phyloP scores from a whole-genome alignment of 1,140 invertebrate genomes.

The Drosophila littoralis region DNA sequence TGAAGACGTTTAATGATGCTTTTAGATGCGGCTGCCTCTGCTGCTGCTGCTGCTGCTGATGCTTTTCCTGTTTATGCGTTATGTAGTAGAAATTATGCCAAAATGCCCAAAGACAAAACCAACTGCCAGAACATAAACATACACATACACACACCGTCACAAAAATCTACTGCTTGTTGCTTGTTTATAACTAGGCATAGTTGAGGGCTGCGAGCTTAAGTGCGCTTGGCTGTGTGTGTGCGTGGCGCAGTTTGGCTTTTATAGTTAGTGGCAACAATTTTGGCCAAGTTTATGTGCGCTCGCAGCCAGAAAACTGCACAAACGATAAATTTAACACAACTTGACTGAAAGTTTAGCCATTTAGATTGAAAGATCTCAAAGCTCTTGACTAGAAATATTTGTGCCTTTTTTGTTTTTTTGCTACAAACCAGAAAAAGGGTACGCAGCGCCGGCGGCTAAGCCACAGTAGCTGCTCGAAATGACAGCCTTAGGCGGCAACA shows the following conservation, averaged over 20 bases:
- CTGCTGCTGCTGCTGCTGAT: background rate
- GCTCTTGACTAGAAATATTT: conserved; percentile 32
- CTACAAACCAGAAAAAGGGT: conserved; percentile 23
- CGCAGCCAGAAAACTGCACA: conserved; percentile 45
- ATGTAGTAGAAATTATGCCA: conserved; percentile 75
- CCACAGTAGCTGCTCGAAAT: conserved; percentile 9
- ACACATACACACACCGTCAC: conserved; percentile 12
- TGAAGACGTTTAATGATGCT: conserved; percentile 4
- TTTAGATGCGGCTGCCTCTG: conserved; percentile 7
- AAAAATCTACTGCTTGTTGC: conserved; percentile 46
- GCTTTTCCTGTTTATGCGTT: conserved; percentile 24
- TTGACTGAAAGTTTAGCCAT: conserved; percentile 66
- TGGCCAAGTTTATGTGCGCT: conserved; percentile 62
- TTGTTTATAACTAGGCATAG: conserved; percentile 54
- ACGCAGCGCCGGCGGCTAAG: conserved; percentile 35
- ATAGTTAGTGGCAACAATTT: conserved; percentile 62
- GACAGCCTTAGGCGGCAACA: conserved; percentile 11
- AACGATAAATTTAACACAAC: conserved; percentile 65
- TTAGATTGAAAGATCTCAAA: conserved; percentile 67
- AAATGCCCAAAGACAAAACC: conserved; percentile 41
- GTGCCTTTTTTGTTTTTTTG: conserved; percentile 10
- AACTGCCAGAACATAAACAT: conserved; percentile 41
- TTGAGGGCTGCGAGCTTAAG: conserved; percentile 22
- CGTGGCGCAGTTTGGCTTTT: conserved; percentile 52
- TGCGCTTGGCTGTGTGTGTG: conserved; percentile 10